A percentile compares a stretch with the other conserved stretches of the same genome.
Evolutionary conservation across 2,888 invertebrate genomes (phyloP).

Genomic region (Chironomus tentans): DNA sequence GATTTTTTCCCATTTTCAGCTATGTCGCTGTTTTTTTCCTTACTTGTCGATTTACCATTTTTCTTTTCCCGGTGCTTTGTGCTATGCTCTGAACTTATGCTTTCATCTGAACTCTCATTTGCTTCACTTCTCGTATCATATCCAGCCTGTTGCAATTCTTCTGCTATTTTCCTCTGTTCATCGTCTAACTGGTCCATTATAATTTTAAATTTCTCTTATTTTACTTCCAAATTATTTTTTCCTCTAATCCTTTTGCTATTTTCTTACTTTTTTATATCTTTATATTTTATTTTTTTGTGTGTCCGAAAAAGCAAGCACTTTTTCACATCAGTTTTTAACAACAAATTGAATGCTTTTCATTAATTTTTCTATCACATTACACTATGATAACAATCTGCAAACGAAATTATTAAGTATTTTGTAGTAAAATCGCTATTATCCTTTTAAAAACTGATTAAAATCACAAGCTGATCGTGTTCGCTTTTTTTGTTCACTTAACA

Average conservation of each 20-base stretch:
- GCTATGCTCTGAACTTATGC: conserved; percentile 40
- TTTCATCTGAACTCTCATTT: conserved; percentile 71
- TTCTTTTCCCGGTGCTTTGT: conserved; percentile 29
- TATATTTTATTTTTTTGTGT: not conserved
- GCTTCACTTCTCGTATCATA: conserved; percentile 85
- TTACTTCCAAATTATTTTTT: not conserved
- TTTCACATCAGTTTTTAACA: not conserved
- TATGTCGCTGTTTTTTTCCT: conserved; percentile 33
- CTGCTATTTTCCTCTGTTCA: conserved; percentile 48
- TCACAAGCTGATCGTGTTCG: too few species aligned
- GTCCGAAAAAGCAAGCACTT: not conserved
- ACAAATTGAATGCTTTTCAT: not conserved
- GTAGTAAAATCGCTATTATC: not conserved
- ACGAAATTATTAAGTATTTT: not conserved
- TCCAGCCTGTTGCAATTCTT: conserved; percentile 67
- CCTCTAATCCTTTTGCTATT: too few species aligned
- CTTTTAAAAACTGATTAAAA: too few species aligned
- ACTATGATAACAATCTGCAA: not conserved
- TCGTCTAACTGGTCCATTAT: conserved; percentile 23
- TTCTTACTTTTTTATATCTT: not conserved
- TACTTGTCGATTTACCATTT: conserved; percentile 31
- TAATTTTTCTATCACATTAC: not conserved
- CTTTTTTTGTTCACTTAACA: too few species aligned
- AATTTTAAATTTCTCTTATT: not conserved
- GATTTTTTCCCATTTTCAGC: conserved; percentile 35